Percentiles rank a stretch among this genome's conserved stretches.
phyloP scores from a whole-genome alignment of 2,113 vertebrate genomes.

The Cercopithecus mona region DNA sequence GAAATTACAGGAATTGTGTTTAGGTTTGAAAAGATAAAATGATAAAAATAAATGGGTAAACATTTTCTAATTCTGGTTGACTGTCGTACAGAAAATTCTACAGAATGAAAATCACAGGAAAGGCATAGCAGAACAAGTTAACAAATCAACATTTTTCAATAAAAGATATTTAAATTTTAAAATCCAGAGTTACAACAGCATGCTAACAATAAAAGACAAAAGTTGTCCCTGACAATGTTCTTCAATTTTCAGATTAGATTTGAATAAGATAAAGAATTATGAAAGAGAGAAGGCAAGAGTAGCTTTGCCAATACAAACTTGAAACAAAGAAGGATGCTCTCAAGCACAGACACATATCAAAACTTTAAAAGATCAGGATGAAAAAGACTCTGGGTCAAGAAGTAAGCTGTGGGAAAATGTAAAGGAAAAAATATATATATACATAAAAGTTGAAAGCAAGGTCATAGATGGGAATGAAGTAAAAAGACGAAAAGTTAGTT shows the following conservation, averaged over 20 bases:
- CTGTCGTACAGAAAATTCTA: slow-evolving; percentile 21
- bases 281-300: not conserved
- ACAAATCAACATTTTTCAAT: not conserved
- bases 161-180: slow-evolving; percentile 29
- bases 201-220: slow-evolving; percentile 17
- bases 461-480: not conserved
- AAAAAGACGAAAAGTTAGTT: not conserved
- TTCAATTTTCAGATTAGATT: slow-evolving; percentile 36
- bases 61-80: slow-evolving; percentile 8
- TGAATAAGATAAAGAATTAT: slow-evolving; percentile 11
- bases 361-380: not conserved
- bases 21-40: slow-evolving; percentile 20
- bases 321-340: not conserved
- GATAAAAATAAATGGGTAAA: not conserved
- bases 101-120: not conserved
- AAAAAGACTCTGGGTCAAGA: not conserved
- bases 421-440: not conserved
- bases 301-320: not conserved
- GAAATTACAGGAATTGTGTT: not conserved
- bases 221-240: not conserved
- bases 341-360: not conserved
- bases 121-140: not conserved
- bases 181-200: slow-evolving; percentile 17
- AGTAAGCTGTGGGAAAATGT: not conserved
- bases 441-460: slow-evolving; percentile 18